A percentile compares a stretch with the other conserved stretches of the same genome.
Conservation (phyloP, 2,113 vertebrate species). For the Butorides virescens region DNA sequence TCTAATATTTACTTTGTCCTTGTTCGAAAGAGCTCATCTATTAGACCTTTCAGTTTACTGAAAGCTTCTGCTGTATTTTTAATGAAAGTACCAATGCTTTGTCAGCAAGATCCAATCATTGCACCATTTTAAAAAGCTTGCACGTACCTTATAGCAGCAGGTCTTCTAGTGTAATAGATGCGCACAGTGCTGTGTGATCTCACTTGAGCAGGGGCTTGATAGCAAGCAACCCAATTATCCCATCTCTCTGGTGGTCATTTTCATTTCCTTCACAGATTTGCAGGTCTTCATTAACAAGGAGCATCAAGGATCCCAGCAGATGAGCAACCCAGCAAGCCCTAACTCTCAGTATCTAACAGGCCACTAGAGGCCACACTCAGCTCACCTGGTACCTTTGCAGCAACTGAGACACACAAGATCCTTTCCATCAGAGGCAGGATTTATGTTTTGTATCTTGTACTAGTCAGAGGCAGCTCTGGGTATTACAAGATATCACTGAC, state of each 20-base stretch:
- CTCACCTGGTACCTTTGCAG: background rate
- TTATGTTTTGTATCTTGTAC: background rate
- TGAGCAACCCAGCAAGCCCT: background rate
- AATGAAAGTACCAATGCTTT: background rate
- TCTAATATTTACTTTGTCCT: background rate
- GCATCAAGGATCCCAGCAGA: background rate
- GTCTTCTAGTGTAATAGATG: background rate
- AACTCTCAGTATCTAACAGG: background rate
- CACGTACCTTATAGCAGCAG: background rate
- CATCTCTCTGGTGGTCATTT: background rate
- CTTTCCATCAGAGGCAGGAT: background rate
- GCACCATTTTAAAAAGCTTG: background rate
- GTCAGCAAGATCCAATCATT: background rate
- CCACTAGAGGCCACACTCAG: constrained; percentile 62
- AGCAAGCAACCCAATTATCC: background rate
- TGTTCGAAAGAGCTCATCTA: background rate
- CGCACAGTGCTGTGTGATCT: background rate
- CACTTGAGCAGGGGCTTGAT: background rate
- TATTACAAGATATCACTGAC: background rate
- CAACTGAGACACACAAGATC: background rate
- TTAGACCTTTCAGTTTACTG: background rate
- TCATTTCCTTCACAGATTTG: background rate
- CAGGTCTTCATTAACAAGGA: background rate
- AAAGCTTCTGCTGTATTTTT: background rate
- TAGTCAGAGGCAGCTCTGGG: background rate